Evolutionary conservation across 2,113 vertebrate species (phyloP).

Genomic region (Semnornis frantzii): DNA sequence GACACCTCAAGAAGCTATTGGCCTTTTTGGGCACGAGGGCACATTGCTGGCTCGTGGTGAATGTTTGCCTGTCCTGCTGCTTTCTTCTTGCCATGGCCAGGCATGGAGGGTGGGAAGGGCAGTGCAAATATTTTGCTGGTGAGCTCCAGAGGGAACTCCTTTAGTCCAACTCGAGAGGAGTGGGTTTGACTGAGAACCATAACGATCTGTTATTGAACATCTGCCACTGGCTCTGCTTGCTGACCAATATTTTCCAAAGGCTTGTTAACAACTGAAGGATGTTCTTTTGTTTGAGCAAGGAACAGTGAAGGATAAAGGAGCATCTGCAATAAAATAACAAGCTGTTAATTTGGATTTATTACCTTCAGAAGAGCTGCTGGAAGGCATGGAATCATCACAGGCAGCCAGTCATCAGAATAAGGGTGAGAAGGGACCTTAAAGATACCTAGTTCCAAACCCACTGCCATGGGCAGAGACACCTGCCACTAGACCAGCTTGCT

Average conservation of each 20-base stretch:
- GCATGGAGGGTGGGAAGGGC: background rate
- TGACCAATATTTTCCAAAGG: background rate
- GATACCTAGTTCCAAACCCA: no score
- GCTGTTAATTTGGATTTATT: constrained; percentile 24
- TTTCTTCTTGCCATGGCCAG: background rate
- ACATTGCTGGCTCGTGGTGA: no score
- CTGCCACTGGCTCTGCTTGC: background rate
- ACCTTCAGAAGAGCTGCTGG: background rate
- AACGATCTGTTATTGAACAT: background rate
- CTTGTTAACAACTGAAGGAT: background rate
- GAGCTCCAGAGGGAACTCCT: background rate
- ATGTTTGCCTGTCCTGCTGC: background rate
- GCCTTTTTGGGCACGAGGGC: no score
- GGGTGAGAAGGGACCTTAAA: no score
- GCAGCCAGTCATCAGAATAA: no score
- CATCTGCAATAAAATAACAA: background rate
- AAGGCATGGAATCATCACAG: no score
- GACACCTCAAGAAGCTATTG: no score
- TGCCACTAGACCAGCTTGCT: no score
- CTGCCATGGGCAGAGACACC: no score
- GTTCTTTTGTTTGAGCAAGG: background rate
- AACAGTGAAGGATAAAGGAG: background rate
- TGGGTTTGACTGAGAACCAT: background rate
- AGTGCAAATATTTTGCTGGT: background rate
- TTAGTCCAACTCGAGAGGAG: background rate